Evolutionary conservation across 2,797 vertebrate species (phyloP).

Genomic region (Poecilia velifera): DNA sequence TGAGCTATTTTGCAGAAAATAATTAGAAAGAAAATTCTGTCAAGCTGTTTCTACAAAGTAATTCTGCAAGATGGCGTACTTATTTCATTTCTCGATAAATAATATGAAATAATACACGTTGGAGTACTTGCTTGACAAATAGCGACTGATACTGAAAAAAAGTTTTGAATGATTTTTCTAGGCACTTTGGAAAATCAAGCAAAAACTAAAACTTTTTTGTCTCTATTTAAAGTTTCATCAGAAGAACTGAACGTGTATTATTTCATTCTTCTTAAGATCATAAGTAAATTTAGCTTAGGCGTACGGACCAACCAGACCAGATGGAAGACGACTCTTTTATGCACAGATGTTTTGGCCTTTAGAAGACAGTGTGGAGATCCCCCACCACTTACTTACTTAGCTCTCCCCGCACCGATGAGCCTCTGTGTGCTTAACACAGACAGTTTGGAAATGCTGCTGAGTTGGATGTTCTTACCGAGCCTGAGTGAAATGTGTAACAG

Average conservation of each 20-base stretch:
- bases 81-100: neutral
- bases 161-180: neutral
- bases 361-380: conserved; percentile 68
- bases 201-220: neutral
- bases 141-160: neutral
- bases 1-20: neutral
- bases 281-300: neutral
- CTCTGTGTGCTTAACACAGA: conserved; percentile 26
- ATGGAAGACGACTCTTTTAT: neutral
- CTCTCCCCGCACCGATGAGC: conserved; percentile 33
- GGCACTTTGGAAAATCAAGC: neutral
- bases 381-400: conserved; percentile 36
- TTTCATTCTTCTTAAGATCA: neutral
- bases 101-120: neutral
- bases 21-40: neutral
- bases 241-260: neutral
- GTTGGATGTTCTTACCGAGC: conserved; percentile 61
- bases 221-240: neutral
- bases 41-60: neutral
- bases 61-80: neutral
- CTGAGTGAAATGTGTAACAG: conserved; percentile 70
- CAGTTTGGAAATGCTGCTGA: conserved; percentile 67
- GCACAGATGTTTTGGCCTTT: conserved; percentile 42
- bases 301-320: neutral
- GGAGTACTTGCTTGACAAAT: too few species aligned